These are phyloP conservation scores for Tridacna gigas DNA, from an alignment of 2,888 invertebrate species.

Conservation along the genomic window DNA sequence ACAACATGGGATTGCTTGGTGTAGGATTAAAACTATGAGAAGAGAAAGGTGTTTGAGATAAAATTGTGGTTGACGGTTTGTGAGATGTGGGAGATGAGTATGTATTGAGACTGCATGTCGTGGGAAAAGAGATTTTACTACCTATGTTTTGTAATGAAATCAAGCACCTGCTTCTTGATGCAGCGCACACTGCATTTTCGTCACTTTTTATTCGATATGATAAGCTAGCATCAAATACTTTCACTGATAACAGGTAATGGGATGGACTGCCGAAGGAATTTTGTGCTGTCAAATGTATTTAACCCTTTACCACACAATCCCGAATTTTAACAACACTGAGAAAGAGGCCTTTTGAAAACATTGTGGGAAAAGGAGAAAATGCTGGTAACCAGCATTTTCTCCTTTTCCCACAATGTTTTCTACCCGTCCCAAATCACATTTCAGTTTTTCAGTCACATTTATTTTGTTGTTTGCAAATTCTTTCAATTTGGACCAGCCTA, in stretches of 20 bases:
- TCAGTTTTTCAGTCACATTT: too few species aligned
- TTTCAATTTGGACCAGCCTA: background rate
- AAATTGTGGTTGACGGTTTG: background rate
- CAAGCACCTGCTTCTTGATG: constrained; percentile 23
- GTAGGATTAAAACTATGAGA: background rate
- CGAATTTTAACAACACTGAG: too few species aligned
- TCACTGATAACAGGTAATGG: too few species aligned
- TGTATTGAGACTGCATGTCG: background rate
- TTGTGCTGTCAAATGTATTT: too few species aligned
- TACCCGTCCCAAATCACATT: too few species aligned
- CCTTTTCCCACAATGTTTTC: background rate
- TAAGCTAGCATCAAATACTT: too few species aligned
- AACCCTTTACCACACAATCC: too few species aligned
- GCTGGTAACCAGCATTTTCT: background rate
- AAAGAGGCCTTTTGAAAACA: background rate
- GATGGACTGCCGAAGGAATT: too few species aligned
- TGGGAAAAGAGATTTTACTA: background rate
- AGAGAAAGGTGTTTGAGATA: constrained; percentile 2
- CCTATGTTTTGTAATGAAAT: constrained; percentile 12
- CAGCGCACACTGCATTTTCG: constrained; percentile 13
- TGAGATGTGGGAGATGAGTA: background rate
- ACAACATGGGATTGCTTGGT: background rate
- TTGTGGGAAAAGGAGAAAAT: background rate
- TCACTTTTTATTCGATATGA: background rate
- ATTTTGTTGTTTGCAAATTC: too few species aligned